Base-by-base conservation (phyloP, 2,888 invertebrate species). In the Octonoba sinensis region DNA sequence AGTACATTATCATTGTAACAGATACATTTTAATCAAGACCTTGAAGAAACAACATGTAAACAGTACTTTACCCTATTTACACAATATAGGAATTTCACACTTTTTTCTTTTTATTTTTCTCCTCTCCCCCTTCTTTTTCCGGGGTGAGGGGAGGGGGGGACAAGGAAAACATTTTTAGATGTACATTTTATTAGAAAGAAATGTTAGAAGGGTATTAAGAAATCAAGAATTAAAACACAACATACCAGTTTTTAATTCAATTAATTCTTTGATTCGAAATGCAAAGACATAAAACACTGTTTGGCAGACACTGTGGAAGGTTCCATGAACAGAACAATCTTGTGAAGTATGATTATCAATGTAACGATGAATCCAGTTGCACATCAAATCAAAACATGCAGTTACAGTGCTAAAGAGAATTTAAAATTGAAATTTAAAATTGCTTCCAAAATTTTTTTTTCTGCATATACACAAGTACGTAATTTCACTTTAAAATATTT, bases 221-320 rank as follows among this genome's bases (percentile, higher is more conserved):
- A 8, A 36, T 4, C 1, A 11, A 36, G 36, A 60, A 60, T 16
- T 6, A 22, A 24, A 27, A 60, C 15, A 1, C 20, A 8, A 44
- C 15, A 91, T 88, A 95, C 96, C 93, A 90, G 93, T 93, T 87
- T 92, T 92, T 86, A 91, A 92, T 76, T 91, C 91, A 59, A 95
- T 92, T 85, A 98, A 90, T 87, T 96, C 94, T 86, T 93, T 93
- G 88, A 96, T 94, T 82, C 96, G 92, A 88, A 97, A 97, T 0
- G 95, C 94, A 82, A 99, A 93, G 18, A 97, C 90, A 89, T 98
- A 97, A 90, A 99, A 97, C 60, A 97, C 90, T 0, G 95, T 93
- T 88, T 99, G 97, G 86, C 97, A 97, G 3, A 96, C 92, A 0
- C 95, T 92, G 88, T 96, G 97, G 89, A 99, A 99, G 0, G 96